Base-by-base conservation (phyloP, 2,797 vertebrate species). In the Sarcophilus harrisii region DNA sequence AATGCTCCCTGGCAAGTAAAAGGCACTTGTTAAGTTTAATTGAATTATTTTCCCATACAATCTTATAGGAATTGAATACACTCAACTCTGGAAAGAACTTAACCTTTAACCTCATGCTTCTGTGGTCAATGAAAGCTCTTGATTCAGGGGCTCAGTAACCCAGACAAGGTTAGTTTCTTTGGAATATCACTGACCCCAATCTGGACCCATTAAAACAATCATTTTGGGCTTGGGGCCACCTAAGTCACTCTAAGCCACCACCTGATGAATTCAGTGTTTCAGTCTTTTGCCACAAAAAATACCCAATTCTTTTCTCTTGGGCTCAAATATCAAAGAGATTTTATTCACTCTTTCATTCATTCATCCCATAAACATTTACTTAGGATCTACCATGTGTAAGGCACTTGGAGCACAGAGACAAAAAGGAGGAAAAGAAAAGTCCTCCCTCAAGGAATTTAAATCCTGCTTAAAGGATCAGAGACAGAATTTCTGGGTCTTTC, bases 51-150 rank as follows among this genome's bases (percentile, higher is more conserved):
- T 21, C 18, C 93, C 60, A 58, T 3, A 5, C 58, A 59, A 57
- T 91, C 95, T 96, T 66, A 91, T 32, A 45, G 57, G 93, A 90
- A 6, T 12, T 57, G 29, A 29, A 92, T 87, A 91, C 91, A 55
- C 52, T 90, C 59, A 93, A 66, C 2, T 81, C 57, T 81, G 57
- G 14, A 57, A 0, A 73, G 73, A 97, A 73, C 13, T 89, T 18
- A 32, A 73, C n/a, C 1, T 73, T 13, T 29, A 5, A 55, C 54
- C 59, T 66, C 32, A 16, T 90, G 55, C 54, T 94, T 94, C 90
- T 6, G 38, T 87, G 45, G 58, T n/a, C 12, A 93, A 59, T 60
- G 90, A 58, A 92, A 90, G 93, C 87, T 49, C 66, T 57, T 54
- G 58, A 52, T 52, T 55, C n/a, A 73, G 60, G 4, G 21, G 3